Conservation (phyloP, 1,140 invertebrate species). For the Eufriesea mexicana region DNA sequence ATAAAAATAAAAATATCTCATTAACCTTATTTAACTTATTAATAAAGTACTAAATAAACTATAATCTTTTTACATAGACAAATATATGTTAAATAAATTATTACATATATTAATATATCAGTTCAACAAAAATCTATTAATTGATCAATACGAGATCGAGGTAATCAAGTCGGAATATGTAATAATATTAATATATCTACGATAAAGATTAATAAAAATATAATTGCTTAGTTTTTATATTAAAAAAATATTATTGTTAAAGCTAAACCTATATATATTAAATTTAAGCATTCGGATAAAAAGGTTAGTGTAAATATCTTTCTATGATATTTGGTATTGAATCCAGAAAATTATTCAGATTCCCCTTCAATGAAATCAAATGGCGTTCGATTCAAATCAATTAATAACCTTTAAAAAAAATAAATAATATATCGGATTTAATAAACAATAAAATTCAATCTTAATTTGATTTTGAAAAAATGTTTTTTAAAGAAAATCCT, state of each 20-base stretch:
- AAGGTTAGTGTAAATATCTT: neutral
- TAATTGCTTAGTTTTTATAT: neutral
- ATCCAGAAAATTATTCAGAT: neutral
- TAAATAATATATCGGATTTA: conserved; percentile 83
- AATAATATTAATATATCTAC: neutral
- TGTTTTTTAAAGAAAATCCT: neutral
- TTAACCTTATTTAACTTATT: too few relatives aligned
- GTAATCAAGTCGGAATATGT: neutral
- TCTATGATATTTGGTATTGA: too few relatives aligned
- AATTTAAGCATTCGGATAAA: neutral
- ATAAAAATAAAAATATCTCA: too few relatives aligned
- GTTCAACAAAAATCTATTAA: conserved; percentile 1
- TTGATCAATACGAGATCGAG: neutral
- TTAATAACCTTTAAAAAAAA: conserved; percentile 75
- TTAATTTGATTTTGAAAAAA: too few relatives aligned
- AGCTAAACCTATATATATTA: neutral
- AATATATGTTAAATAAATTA: neutral
- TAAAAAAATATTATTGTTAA: neutral
- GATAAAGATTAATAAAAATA: neutral
- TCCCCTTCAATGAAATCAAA: conserved; percentile 7
- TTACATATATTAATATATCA: neutral
- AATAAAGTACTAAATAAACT: too few relatives aligned
- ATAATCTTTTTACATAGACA: too few relatives aligned
- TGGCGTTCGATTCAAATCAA: conserved; percentile 13
- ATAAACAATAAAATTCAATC: conserved; percentile 75